Percentiles rank a stretch among this genome's conserved stretches.
phyloP scores from a whole-genome alignment of 2,113 vertebrate genomes.

The Gasterosteus nipponicus region DNA sequence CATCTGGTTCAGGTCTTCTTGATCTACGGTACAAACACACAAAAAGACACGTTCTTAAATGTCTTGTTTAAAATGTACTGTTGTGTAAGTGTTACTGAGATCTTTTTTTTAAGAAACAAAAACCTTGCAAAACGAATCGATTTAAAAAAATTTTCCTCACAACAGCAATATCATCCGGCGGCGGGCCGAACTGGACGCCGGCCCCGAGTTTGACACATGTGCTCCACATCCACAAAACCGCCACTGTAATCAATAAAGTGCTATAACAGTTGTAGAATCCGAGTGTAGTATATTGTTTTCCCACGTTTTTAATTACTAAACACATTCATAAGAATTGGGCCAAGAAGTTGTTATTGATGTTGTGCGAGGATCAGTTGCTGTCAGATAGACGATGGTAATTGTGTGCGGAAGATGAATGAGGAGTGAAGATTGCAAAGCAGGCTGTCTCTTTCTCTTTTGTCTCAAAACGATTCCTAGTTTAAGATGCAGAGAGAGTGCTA shows the following conservation, averaged over 20 bases:
- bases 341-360: slow-evolving; percentile 8
- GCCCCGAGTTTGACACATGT: too few species aligned
- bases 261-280: background rate
- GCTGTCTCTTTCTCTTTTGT: slow-evolving; percentile 23
- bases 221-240: background rate
- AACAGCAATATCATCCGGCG: too few species aligned
- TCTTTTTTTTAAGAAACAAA: slow-evolving; percentile 14
- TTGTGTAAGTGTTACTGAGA: background rate
- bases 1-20: slow-evolving; percentile 71
- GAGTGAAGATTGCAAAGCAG: slow-evolving; percentile 15
- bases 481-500: slow-evolving; percentile 43
- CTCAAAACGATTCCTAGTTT: slow-evolving; percentile 50
- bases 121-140: too few species aligned
- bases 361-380: slow-evolving; percentile 17
- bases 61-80: slow-evolving; percentile 26
- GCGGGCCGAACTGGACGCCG: too few species aligned
- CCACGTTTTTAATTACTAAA: slow-evolving; percentile 23
- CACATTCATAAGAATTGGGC: slow-evolving; percentile 26
- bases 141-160: too few species aligned
- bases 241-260: background rate
- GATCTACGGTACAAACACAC: slow-evolving; percentile 44
- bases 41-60: background rate
- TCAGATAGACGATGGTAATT: slow-evolving; percentile 28
- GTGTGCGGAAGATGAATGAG: slow-evolving; percentile 29
- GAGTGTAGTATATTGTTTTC: slow-evolving; percentile 29